Conservation (phyloP, 2,888 invertebrate species). For the Stenoptilia bipunctidactyla region DNA sequence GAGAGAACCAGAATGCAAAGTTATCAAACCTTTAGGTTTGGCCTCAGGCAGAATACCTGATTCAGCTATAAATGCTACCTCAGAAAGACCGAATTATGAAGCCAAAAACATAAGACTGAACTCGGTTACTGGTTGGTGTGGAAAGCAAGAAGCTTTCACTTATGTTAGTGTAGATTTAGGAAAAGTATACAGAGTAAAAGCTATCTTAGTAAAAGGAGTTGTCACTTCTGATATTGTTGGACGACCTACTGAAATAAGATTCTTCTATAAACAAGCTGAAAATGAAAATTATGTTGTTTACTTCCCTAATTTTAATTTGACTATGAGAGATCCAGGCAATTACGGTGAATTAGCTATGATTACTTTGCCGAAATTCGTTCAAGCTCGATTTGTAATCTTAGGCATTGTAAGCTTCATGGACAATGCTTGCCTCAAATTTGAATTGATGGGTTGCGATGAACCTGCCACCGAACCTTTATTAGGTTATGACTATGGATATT, state of each 20-base stretch:
- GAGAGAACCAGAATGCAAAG: slow-evolving; percentile 93
- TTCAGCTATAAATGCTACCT: slow-evolving; percentile 94
- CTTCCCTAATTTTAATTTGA: slow-evolving; percentile 95
- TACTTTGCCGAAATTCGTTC: slow-evolving; percentile 92
- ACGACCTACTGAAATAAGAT: slow-evolving; percentile 94
- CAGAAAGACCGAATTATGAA: slow-evolving; percentile 93
- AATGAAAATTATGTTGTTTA: slow-evolving; percentile 96
- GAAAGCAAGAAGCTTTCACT: slow-evolving; percentile 96
- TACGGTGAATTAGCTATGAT: slow-evolving; percentile 98
- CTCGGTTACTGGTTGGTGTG: slow-evolving; percentile 96
- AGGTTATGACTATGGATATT: slow-evolving; percentile 93
- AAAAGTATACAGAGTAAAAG: slow-evolving; percentile 92
- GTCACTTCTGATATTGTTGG: slow-evolving; percentile 96
- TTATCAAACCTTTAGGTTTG: slow-evolving; percentile 90
- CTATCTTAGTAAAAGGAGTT: slow-evolving; percentile 93
- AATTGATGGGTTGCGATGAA: slow-evolving; percentile 95
- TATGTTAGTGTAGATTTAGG: slow-evolving; percentile 96
- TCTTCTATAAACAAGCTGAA: slow-evolving; percentile 96
- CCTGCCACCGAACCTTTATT: slow-evolving; percentile 84
- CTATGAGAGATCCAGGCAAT: slow-evolving; percentile 94
- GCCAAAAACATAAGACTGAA: slow-evolving; percentile 89
- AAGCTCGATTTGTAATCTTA: slow-evolving; percentile 93
- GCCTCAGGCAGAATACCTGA: slow-evolving; percentile 94
- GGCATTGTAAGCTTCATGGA: slow-evolving; percentile 98
- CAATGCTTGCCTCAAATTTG: slow-evolving; percentile 95